Conservation (phyloP, 2,888 invertebrate species). For the Protodeltote pygarga region DNA sequence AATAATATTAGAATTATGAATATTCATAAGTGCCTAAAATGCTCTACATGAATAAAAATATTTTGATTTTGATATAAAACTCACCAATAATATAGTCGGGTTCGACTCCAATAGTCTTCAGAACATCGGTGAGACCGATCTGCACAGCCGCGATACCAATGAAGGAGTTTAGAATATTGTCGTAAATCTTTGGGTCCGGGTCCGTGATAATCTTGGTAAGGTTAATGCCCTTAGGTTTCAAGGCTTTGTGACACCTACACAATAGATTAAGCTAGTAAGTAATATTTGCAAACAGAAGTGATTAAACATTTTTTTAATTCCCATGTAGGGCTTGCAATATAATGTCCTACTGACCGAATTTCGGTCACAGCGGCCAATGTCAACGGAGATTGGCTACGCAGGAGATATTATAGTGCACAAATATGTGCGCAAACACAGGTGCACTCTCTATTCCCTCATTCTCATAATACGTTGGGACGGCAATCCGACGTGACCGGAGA, state of each 20-base stretch:
- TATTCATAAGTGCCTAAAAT: no score
- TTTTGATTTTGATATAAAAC: conserved; percentile 11
- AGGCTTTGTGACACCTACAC: conserved; percentile 85
- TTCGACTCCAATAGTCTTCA: conserved; percentile 80
- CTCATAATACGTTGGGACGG: no score
- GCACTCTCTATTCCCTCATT: no score
- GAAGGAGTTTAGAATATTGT: conserved; percentile 90
- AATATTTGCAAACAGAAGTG: no score
- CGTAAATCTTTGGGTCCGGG: conserved; percentile 88
- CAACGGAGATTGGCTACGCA: no score
- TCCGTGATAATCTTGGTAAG: conserved; percentile 88
- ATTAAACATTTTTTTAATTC: no score
- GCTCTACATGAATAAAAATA: neutral
- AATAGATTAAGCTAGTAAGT: neutral
- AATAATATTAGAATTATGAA: neutral
- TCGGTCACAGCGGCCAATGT: no score
- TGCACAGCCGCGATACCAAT: conserved; percentile 92
- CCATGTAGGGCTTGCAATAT: no score
- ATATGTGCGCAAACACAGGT: no score
- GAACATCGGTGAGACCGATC: conserved; percentile 83
- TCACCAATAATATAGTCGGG: conserved; percentile 83
- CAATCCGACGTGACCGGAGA: no score
- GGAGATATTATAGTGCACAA: no score
- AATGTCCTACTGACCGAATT: no score
- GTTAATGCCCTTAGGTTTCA: conserved; percentile 89